These are phyloP conservation scores for Stenodema calcarata DNA, from an alignment of 2,888 invertebrate genomes.

Conservation along the genomic window DNA sequence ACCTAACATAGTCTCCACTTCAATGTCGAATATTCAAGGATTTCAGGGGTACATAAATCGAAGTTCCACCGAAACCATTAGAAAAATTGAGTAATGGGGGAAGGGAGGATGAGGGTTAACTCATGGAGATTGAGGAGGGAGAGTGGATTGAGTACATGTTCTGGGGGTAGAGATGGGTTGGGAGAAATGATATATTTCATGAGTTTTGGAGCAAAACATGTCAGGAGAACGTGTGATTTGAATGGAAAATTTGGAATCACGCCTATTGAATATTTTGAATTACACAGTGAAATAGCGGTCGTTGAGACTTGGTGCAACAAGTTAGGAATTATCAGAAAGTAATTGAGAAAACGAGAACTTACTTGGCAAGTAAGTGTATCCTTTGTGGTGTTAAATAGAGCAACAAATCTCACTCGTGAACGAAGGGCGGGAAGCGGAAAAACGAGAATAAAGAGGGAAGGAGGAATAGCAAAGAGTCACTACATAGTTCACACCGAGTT, in stretches of 20 bases:
- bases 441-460: neutral
- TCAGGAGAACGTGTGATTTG: neutral
- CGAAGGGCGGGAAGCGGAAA: neutral
- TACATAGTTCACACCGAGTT: slow-evolving; percentile 48
- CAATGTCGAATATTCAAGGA: too few species aligned
- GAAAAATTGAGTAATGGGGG: too few species aligned
- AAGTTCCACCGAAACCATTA: too few species aligned
- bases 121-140: neutral
- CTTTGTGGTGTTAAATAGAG: neutral
- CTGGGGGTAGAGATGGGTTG: neutral
- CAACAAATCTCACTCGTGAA: slow-evolving; percentile 23
- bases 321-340: slow-evolving; percentile 1
- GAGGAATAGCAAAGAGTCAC: slow-evolving; percentile 10
- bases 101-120: too few species aligned
- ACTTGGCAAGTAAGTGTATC: slow-evolving; percentile 36
- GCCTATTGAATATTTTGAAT: neutral
- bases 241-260: neutral
- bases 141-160: neutral
- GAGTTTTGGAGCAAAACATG: neutral
- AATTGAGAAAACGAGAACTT: neutral
- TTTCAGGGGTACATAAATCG: too few species aligned
- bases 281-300: neutral
- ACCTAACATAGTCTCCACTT: too few species aligned
- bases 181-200: neutral
- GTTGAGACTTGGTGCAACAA: slow-evolving; percentile 29